Evolutionary conservation across 2,113 vertebrate genomes (phyloP).

Genomic region (Phyllopteryx taeniolatus): DNA sequence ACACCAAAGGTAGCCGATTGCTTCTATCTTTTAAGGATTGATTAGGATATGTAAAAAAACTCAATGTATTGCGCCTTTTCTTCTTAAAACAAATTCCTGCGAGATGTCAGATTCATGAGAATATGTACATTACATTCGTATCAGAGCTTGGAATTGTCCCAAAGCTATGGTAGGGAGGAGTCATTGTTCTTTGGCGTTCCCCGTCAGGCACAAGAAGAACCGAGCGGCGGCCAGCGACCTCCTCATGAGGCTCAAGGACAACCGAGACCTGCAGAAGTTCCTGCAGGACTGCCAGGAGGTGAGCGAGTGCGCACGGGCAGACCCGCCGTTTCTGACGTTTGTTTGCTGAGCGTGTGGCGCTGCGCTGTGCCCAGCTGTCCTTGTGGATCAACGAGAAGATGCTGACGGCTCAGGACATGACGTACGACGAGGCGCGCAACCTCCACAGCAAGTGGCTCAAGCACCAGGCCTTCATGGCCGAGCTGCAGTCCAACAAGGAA

Average conservation of each 20-base stretch:
- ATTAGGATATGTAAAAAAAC: too few species aligned
- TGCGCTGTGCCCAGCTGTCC: slow-evolving; percentile 76
- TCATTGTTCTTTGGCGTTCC: too few species aligned
- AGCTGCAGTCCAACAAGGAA: slow-evolving; percentile 97
- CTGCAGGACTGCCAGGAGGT: slow-evolving; percentile 97
- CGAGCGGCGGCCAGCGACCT: slow-evolving; percentile 91
- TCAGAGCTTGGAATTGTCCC: too few species aligned
- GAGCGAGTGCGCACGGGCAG: background rate
- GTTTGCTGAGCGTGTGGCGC: background rate
- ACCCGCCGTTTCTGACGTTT: background rate
- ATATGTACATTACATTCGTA: too few species aligned
- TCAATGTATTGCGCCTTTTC: too few species aligned
- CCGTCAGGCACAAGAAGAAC: slow-evolving; percentile 88
- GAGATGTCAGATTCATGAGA: too few species aligned
- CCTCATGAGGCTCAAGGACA: slow-evolving; percentile 90
- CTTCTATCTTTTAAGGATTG: too few species aligned
- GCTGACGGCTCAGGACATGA: slow-evolving; percentile 98
- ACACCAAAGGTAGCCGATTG: slow-evolving; percentile 82
- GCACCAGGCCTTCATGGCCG: slow-evolving; percentile 95
- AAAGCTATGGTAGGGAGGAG: too few species aligned
- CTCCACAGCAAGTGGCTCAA: slow-evolving; percentile 96
- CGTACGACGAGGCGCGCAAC: slow-evolving; percentile 97
- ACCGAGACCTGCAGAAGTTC: slow-evolving; percentile 95
- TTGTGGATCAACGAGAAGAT: slow-evolving; percentile 99
- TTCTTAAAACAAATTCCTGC: too few species aligned